A percentile compares a stretch with the other conserved stretches of the same genome.
Conservation (phyloP, 2,113 vertebrate species). For the Halichoeres trimaculatus region DNA sequence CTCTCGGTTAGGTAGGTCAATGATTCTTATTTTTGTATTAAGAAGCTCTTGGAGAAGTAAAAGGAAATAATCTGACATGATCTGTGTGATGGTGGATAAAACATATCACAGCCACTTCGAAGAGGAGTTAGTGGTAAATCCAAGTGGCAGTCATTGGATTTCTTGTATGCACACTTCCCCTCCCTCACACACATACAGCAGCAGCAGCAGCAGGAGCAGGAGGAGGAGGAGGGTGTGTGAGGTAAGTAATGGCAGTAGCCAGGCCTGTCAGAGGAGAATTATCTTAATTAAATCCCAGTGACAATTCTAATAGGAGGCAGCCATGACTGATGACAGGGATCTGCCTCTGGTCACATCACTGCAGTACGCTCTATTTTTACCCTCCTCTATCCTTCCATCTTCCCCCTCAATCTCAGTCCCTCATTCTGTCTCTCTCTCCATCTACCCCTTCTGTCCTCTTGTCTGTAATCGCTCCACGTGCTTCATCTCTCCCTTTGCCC, state of each 20-base stretch:
- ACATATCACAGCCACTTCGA: constrained; percentile 4
- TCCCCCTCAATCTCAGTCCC: constrained; percentile 43
- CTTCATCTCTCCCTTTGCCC: constrained; percentile 1
- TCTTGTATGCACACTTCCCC: neutral
- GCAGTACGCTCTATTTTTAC: constrained; percentile 75
- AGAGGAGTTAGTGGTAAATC: constrained; percentile 27
- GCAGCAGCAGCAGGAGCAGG: no score
- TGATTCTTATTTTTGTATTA: no score
- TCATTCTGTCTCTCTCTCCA: constrained; percentile 5
- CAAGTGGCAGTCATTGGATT: neutral
- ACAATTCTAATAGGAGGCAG: constrained; percentile 78
- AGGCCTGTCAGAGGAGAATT: constrained; percentile 81
- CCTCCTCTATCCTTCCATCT: constrained; percentile 27
- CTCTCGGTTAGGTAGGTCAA: no score
- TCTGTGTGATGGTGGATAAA: neutral
- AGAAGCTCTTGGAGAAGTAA: neutral
- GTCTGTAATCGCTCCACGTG: constrained; percentile 5
- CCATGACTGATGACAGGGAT: constrained; percentile 79
- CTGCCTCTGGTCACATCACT: constrained; percentile 74
- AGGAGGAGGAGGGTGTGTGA: constrained; percentile 1
- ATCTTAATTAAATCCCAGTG: constrained; percentile 84
- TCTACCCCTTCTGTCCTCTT: constrained; percentile 10
- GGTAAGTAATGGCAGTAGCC: constrained; percentile 76
- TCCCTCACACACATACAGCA: constrained; percentile 29
- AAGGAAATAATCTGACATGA: neutral